Percentiles rank a stretch among this genome's conserved stretches.
Evolutionary conservation across 2,797 vertebrate genomes (phyloP).

Genomic region (Myiotriccus ornatus): DNA sequence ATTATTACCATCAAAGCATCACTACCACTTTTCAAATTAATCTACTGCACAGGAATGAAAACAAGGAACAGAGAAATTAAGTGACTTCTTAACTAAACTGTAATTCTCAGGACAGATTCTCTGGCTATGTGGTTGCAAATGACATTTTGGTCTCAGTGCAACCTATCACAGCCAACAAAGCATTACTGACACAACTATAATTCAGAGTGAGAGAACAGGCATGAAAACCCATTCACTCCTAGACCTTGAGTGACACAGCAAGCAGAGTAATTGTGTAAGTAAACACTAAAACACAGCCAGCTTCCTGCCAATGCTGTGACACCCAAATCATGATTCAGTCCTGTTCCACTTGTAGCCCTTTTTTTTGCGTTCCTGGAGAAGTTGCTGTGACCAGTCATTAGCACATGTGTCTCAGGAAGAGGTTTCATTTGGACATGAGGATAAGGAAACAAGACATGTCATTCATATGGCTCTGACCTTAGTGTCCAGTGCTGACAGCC

Average conservation of each 20-base stretch:
- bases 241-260: not conserved
- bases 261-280: not conserved
- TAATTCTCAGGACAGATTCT: not conserved
- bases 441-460: not conserved
- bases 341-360: not conserved
- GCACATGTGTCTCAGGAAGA: not conserved
- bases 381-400: not conserved
- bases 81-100: not conserved
- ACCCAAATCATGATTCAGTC: not conserved
- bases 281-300: not conserved
- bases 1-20: not conserved
- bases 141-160: not conserved
- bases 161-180: not conserved
- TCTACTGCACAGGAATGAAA: not conserved
- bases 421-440: not conserved
- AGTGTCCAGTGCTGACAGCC: not conserved
- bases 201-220: not conserved
- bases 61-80: not conserved
- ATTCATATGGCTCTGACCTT: not conserved
- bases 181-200: not conserved
- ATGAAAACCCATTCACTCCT: not conserved
- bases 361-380: not conserved
- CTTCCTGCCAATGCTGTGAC: not conserved
- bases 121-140: not conserved
- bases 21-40: not conserved